Percentiles rank a stretch among this genome's conserved stretches.
Evolutionary conservation across 2,888 invertebrate genomes (phyloP).

Genomic region (Bimastos eiseni): DNA sequence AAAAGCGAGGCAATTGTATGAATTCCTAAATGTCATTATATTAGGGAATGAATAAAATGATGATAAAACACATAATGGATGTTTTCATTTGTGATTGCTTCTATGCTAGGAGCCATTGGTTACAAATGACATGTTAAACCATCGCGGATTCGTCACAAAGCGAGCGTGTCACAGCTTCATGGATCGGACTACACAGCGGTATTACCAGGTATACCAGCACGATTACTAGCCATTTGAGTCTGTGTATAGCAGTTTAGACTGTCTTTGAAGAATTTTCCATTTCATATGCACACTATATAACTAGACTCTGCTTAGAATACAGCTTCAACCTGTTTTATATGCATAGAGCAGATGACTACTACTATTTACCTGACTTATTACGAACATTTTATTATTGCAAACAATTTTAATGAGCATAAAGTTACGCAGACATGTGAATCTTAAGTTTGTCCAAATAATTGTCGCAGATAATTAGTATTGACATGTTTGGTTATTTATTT

Average conservation of each 20-base stretch:
- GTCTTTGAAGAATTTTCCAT: neutral
- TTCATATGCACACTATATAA: neutral
- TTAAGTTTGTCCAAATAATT: neutral
- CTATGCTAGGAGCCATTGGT: constrained; percentile 76
- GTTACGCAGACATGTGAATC: no score
- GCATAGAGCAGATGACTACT: neutral
- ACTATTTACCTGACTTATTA: neutral
- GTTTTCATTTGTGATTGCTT: neutral
- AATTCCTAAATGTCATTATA: neutral
- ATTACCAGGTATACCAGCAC: constrained; percentile 58
- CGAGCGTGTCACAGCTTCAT: constrained; percentile 81
- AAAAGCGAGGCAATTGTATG: neutral
- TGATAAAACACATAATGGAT: neutral
- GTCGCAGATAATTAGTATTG: neutral
- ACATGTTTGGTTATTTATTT: neutral
- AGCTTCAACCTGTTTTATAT: neutral
- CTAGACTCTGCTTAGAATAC: neutral
- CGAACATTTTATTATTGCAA: no score
- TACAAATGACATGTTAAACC: constrained; percentile 85
- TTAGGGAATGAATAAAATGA: neutral
- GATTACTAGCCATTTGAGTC: neutral
- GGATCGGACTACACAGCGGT: constrained; percentile 82
- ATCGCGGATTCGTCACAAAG: constrained; percentile 80
- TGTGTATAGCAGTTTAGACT: neutral
- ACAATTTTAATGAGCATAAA: no score